Evolutionary conservation across 2,888 invertebrate genomes (phyloP), one percentile per base, ranked within the genome.

Genomic region (Busseola fusca): DNA sequence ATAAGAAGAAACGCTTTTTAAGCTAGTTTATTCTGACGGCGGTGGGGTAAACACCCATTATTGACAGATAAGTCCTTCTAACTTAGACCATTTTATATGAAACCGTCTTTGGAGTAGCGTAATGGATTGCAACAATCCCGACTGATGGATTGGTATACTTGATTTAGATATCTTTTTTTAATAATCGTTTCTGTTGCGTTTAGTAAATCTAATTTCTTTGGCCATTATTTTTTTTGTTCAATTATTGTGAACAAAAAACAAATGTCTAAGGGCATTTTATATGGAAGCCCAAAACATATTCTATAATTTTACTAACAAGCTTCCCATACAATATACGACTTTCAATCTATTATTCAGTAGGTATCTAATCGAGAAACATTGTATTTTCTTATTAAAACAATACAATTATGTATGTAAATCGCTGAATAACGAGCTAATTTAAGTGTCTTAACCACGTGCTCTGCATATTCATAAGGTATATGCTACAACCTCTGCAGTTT

Each of bases 321-420:
- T 70, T 60, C 56, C 60, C 56, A 34, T 50, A 45, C 34, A 64
- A 60, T n/a, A 66, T 64, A 72, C 69, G 18, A 78, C 58, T 78
- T 75, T 64, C 34, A 40, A 67, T 69, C 34, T 66, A 76, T 79
- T 72, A 79, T 83, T 71, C 65, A 63, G 59, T 18, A 66, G 59
- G 60, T 74, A n/a, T n/a, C n/a, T n/a, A 73, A 81, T 81, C 76
- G 74, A 74, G 40, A 64, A 65, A 65, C 78, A 76, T 74, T 82
- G 79, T 81, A 82, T 79, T 83, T 85, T 80, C 84, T 87, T 82
- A 84, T 88, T 87, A 87, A 78, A 81, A 83, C 81, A 86, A 86
- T 86, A 84, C 82, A 81, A 89, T 91, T 89, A 90, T 88, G 87
- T 86, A 92, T 91, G 91, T 87, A 90, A 91, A 91, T 92, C 84